Percentiles rank a stretch among this genome's conserved stretches.
Evolutionary conservation across 1,140 invertebrate genomes (phyloP).

Genomic region (Mya arenaria): DNA sequence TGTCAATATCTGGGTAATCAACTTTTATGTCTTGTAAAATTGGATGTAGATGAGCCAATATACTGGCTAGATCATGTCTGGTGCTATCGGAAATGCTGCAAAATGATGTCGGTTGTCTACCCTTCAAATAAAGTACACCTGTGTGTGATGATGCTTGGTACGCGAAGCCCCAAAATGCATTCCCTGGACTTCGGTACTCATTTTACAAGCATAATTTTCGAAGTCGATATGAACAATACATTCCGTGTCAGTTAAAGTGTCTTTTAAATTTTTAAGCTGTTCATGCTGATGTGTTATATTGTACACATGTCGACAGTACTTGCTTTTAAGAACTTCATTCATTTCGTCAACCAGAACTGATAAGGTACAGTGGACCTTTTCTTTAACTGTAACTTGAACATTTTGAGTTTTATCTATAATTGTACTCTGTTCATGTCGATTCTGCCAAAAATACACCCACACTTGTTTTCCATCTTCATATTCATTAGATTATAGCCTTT

Average conservation of each 20-base stretch:
- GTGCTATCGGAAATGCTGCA: conserved; percentile 50
- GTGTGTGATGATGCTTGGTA: conserved; percentile 39
- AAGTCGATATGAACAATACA: conserved; percentile 62
- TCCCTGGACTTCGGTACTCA: conserved; percentile 40
- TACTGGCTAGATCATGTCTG: conserved; percentile 55
- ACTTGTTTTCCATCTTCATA: conserved; percentile 38
- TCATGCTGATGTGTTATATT: conserved; percentile 52
- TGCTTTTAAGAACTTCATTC: conserved; percentile 2
- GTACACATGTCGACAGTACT: conserved; percentile 47
- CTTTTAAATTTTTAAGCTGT: conserved; percentile 34
- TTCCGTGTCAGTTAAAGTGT: conserved; percentile 52
- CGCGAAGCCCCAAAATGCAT: conserved; percentile 54
- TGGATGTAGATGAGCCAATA: conserved; percentile 60
- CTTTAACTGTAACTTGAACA: conserved; percentile 31
- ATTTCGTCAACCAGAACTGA: conserved; percentile 9
- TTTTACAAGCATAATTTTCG: conserved; percentile 54
- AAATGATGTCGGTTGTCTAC: conserved; percentile 11
- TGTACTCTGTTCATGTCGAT: conserved; percentile 22
- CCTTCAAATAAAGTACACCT: conserved; percentile 16
- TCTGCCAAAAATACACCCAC: conserved; percentile 16
- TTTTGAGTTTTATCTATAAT: conserved; percentile 12
- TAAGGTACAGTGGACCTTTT: not conserved
- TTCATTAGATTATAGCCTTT: not conserved
- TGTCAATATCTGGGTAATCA: conserved; percentile 55
- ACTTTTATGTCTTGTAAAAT: conserved; percentile 56